Evolutionary conservation across 2,113 vertebrate species (phyloP), one percentile per base, ranked within the genome.

Genomic region (Eudyptes chrysolophus): DNA sequence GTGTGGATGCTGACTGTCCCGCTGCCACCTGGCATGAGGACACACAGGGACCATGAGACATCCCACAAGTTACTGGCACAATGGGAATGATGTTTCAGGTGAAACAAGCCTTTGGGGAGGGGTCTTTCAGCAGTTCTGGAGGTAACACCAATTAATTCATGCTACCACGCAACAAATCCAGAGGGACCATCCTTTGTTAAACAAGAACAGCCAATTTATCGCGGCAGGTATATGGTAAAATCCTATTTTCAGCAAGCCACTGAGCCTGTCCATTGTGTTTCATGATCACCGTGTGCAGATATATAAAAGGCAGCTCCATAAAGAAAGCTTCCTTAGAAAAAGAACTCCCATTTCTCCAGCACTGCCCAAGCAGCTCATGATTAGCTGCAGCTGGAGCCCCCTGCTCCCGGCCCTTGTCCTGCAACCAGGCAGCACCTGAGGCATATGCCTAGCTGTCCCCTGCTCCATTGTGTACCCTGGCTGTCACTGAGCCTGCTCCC

Each of bases 381-480:
- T 32, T 19, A 62, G 34, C 49, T n/a, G 29, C 84, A 91, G 79
- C 42, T 70, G 58, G 21, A 89, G 44, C 26, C 61, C 42, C 36
- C 55, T 75, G 8, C 81, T 15, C 40, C 11, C 3, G 1, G 27
- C 44, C 51, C 18, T 87, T 14, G 8, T 38, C 82, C 61, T 58
- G 40, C 36, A 90, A 48, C n/a, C 38, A 26, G 13, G 70, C 34
- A 87, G 46, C 60, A 74, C 68, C 80, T 78, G 51, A 64, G 55
- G 69, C 26, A 16, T 10, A 3, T 25, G 52, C 48, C 71, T 52
- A 51, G 6, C 20, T 84, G 29, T 9, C 1, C 2, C 5, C 9
- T 54, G 32, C 20, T 85, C 34, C 4, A 0, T 8, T 0, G 1
- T 11, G 13, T 4, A 3, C 9, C 8, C 8, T 0, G 6, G 11